Evolutionary conservation across 1,140 invertebrate species (phyloP).

Genomic region (Ectropis grisescens): DNA sequence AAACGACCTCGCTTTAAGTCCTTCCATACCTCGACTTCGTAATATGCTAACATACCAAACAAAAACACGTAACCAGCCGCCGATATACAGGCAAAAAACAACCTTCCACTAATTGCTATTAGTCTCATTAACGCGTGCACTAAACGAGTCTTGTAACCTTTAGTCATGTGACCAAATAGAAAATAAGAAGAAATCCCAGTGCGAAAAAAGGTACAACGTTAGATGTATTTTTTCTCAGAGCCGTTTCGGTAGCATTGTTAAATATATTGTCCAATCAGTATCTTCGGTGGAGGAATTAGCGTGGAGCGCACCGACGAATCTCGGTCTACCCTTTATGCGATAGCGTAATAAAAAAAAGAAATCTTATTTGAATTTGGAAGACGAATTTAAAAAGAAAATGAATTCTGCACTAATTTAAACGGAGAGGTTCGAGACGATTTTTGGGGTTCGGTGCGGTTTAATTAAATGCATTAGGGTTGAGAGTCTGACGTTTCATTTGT

Average conservation of each 20-base stretch:
- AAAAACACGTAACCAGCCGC: constrained; percentile 42
- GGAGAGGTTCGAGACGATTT: constrained; percentile 52
- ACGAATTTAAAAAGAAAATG: constrained; percentile 64
- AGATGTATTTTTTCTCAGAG: constrained; percentile 57
- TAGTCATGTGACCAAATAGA: constrained; percentile 21
- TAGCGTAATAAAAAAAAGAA: constrained; percentile 53
- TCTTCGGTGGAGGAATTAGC: constrained; percentile 52
- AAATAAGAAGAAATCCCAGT: constrained; percentile 51
- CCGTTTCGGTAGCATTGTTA: constrained; percentile 55
- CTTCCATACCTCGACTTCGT: constrained; percentile 48
- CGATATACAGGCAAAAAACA: constrained; percentile 34
- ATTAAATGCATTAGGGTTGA: constrained; percentile 52
- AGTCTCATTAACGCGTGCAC: constrained; percentile 44
- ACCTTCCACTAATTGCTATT: constrained; percentile 49
- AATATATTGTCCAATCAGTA: constrained; percentile 69
- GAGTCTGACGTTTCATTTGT: constrained; percentile 21
- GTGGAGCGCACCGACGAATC: constrained; percentile 44
- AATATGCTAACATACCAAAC: constrained; percentile 52
- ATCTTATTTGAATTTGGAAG: constrained; percentile 63
- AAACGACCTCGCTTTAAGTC: constrained; percentile 64
- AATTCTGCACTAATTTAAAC: constrained; percentile 61
- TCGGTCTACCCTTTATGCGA: constrained; percentile 57
- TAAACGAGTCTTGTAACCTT: constrained; percentile 26
- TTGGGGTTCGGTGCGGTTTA: constrained; percentile 43
- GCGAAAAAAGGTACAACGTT: constrained; percentile 45